phyloP scores from a whole-genome alignment of 2,797 vertebrate genomes.

The Gouania willdenowi region DNA sequence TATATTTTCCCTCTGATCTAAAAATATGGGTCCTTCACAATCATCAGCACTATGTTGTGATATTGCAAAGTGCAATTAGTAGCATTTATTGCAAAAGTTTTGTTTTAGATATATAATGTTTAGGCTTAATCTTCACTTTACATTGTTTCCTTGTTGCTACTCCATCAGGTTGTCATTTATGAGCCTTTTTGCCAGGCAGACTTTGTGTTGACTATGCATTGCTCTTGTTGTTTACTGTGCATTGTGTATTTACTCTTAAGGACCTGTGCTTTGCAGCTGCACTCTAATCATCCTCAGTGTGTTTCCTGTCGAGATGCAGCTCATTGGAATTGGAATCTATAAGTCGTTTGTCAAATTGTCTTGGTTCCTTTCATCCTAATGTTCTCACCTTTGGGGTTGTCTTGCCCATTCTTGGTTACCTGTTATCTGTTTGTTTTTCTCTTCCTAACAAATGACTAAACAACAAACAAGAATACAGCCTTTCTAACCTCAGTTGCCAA shows the following conservation, averaged over 20 bases:
- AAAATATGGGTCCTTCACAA: too few species aligned
- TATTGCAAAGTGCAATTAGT: too few species aligned
- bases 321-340: conserved; percentile 41
- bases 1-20: too few species aligned
- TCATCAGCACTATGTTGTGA: too few species aligned
- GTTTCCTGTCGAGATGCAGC: conserved; percentile 32
- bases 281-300: conserved; percentile 18
- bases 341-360: conserved; percentile 44
- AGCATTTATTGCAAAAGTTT: neutral
- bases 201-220: neutral
- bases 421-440: conserved; percentile 6
- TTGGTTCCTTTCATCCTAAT: conserved; percentile 22
- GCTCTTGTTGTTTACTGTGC: neutral
- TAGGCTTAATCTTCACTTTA: too few species aligned
- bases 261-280: conserved; percentile 9
- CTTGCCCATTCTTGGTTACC: conserved; percentile 8
- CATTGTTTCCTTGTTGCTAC: neutral
- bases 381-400: conserved; percentile 12
- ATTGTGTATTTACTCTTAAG: conserved; percentile 23
- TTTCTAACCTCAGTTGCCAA: conserved; percentile 36
- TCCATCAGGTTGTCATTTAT: conserved; percentile 1
- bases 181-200: neutral
- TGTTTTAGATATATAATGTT: neutral
- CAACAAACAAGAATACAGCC: conserved; percentile 26
- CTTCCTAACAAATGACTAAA: conserved; percentile 15